Evolutionary conservation across 2,888 invertebrate species (phyloP), one percentile per base, ranked within the genome.

Genomic region (Hoplodrina blanda): DNA sequence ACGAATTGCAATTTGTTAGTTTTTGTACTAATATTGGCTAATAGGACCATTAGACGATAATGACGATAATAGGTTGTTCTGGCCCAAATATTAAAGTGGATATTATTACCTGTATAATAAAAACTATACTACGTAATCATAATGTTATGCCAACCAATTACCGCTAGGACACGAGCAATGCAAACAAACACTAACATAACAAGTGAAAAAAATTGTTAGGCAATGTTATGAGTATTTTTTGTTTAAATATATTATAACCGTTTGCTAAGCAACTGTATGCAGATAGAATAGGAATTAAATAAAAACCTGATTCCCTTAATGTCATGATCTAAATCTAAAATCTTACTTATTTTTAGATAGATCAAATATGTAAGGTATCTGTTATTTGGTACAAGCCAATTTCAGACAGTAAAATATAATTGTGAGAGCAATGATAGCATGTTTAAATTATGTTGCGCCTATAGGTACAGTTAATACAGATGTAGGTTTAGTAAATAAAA

Each of bases 1-100:
- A 77, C 80, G 78, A 78, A 80, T 76, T 74, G 68, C 75, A 78
- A 73, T 74, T 73, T 71, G 25, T 57, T 19, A 19, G 52, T 78
- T 83, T 82, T 83, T 83, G 60, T 67, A 25, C 37, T 67, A 53
- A 75, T 61, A 67, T 74, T 59, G 49, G 7, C 62, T 71, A 84
- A 79, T 73, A 49, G 55, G 11, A 55, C 69, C 52, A 80, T 80
- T 76, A 71, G 46, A 44, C 25, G 62, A 30, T 84, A 78, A 75
- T 80, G 54, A 44, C 25, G 62, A 30, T 84, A 78, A 75, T 80
- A 52, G 65, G 19, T 53, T 75, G n/a, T 62, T 67, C 62, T 66
- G 60, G 64, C 37, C 63, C 67, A 69, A 73, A 69, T 69, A 56
- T 61, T 62, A 61, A 73, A 59, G 56, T 37, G 54, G 55, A 65